phyloP scores from a whole-genome alignment of 2,113 vertebrate genomes.

The Illadopsis cleaveri region DNA sequence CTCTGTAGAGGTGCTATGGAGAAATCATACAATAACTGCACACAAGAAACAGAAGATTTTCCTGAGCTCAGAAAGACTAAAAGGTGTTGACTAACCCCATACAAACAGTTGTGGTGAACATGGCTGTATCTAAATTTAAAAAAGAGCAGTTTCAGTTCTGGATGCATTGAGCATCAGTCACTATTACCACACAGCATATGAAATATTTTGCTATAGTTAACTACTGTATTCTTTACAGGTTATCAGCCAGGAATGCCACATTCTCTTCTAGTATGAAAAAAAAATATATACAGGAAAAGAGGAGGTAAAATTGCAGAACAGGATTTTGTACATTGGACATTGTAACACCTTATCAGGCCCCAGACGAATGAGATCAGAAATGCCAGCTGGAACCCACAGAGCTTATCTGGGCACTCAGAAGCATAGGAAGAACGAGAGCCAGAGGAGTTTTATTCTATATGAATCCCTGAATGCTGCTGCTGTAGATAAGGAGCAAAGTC shows the following conservation, averaged over 20 bases:
- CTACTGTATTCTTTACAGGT: neutral
- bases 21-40: neutral
- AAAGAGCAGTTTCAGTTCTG: neutral
- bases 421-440: neutral
- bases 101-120: neutral
- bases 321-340: neutral
- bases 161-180: neutral
- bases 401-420: conserved; percentile 56
- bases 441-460: conserved; percentile 57
- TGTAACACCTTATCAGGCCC: conserved; percentile 57
- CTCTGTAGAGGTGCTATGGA: neutral
- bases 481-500: conserved; percentile 42
- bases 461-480: conserved; percentile 30
- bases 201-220: neutral
- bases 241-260: conserved; percentile 8
- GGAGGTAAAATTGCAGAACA: neutral
- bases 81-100: neutral
- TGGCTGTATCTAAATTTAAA: neutral
- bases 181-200: neutral
- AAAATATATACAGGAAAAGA: neutral
- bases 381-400: conserved; percentile 45
- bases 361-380: conserved; percentile 45
- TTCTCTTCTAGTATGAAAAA: neutral
- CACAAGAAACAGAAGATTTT: neutral
- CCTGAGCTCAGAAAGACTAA: neutral